Percentiles rank a stretch among this genome's conserved stretches.
phyloP scores from a whole-genome alignment of 2,797 vertebrate species.

The Philypnodon macrostomus region DNA sequence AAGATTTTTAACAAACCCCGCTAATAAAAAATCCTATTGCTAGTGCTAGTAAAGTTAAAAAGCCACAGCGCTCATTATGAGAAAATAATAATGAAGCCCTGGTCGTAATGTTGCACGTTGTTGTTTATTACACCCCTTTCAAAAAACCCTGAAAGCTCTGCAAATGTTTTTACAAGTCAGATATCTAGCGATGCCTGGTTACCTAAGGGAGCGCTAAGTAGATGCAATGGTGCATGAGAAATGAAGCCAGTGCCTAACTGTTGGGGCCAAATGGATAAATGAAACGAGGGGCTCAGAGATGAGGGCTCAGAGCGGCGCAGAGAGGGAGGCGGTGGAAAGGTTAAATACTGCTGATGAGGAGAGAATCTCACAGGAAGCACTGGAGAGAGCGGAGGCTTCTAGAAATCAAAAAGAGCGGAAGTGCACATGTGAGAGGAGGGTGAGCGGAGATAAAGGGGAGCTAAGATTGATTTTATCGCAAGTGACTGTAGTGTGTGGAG shows the following conservation, averaged over 20 bases:
- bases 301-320: slow-evolving; percentile 3
- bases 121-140: background rate
- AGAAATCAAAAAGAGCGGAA: background rate
- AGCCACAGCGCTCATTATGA: too few species aligned
- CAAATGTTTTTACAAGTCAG: slow-evolving; percentile 19
- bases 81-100: too few species aligned
- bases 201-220: slow-evolving; percentile 16
- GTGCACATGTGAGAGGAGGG: slow-evolving; percentile 4
- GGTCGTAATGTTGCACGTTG: too few species aligned
- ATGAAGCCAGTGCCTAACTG: slow-evolving; percentile 13
- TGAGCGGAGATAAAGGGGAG: slow-evolving; percentile 11
- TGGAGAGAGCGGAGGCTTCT: slow-evolving; percentile 10
- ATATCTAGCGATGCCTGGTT: slow-evolving; percentile 10
- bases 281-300: slow-evolving; percentile 19
- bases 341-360: slow-evolving; percentile 17
- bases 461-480: slow-evolving; percentile 6
- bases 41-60: too few species aligned
- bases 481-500: slow-evolving; percentile 5
- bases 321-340: slow-evolving; percentile 6
- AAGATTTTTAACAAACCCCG: too few species aligned
- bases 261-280: slow-evolving; percentile 19
- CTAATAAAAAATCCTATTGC: too few species aligned
- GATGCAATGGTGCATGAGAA: slow-evolving; percentile 15
- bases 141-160: slow-evolving; percentile 4
- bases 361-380: slow-evolving; percentile 1